These are phyloP conservation scores for Drosophila testacea DNA, from an alignment of 2,888 invertebrate genomes.

Conservation along the genomic window DNA sequence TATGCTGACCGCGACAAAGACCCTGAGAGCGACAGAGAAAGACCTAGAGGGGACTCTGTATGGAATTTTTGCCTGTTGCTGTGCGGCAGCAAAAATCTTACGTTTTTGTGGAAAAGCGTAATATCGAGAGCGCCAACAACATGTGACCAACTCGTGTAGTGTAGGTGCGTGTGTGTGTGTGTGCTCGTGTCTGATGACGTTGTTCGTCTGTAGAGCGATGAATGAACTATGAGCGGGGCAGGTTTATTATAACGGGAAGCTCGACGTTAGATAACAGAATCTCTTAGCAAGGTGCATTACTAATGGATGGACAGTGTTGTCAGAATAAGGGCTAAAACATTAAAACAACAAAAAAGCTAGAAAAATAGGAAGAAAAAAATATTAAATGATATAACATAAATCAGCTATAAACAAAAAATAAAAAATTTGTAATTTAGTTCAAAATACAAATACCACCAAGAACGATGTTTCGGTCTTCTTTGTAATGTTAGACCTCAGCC, in stretches of 20 bases:
- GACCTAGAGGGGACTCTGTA: neutral
- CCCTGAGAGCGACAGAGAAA: slow-evolving; percentile 32
- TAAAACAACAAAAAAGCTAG: too few relatives aligned
- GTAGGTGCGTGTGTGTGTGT: slow-evolving; percentile 14
- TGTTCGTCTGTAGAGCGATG: slow-evolving; percentile 37
- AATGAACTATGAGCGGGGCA: slow-evolving; percentile 41
- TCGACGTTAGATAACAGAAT: slow-evolving; percentile 60
- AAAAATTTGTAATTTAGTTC: too few relatives aligned
- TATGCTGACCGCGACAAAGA: slow-evolving; percentile 61
- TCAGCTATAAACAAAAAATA: too few relatives aligned
- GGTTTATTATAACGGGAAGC: slow-evolving; percentile 5
- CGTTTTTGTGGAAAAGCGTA: too few relatives aligned
- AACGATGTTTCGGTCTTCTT: too few relatives aligned
- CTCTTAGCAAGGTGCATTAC: slow-evolving; percentile 29
- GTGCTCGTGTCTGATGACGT: slow-evolving; percentile 63
- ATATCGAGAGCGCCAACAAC: slow-evolving; percentile 48
- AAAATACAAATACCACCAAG: too few relatives aligned
- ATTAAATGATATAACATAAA: too few relatives aligned
- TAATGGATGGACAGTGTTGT: slow-evolving; percentile 11
- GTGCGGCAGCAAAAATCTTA: slow-evolving; percentile 44
- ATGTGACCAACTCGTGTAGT: slow-evolving; percentile 59
- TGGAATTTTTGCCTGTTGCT: slow-evolving; percentile 57
- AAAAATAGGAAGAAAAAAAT: too few relatives aligned
- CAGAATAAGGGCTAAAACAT: too few relatives aligned
- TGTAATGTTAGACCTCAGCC: too few relatives aligned